These are phyloP conservation scores for Zoanthus sociatus DNA, from an alignment of 92 coral and sea anemone genomes.

Conservation along the genomic window DNA sequence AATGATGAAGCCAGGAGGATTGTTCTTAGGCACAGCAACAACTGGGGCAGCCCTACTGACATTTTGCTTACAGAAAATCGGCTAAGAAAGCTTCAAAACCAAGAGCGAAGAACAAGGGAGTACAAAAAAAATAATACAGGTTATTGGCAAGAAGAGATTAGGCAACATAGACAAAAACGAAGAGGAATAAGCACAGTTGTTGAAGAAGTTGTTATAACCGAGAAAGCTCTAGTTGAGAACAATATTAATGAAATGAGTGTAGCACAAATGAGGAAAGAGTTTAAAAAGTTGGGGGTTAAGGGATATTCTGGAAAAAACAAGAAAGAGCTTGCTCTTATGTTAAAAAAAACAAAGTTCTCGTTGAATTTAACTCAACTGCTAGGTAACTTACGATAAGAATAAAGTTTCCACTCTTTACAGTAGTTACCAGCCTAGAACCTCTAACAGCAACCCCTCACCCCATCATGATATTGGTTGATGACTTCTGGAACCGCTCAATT, in stretches of 20 bases:
- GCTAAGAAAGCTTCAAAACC: background rate
- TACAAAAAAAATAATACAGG: background rate
- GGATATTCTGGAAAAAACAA: slow-evolving; percentile 16
- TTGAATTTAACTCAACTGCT: background rate
- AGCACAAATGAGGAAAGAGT: slow-evolving; percentile 7
- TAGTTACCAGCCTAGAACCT: background rate
- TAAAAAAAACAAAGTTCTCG: background rate
- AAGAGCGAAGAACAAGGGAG: background rate
- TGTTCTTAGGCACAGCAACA: slow-evolving; percentile 3
- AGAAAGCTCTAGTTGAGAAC: background rate
- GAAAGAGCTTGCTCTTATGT: background rate
- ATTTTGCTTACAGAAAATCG: slow-evolving; percentile 8
- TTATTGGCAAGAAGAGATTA: background rate
- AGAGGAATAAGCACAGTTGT: background rate
- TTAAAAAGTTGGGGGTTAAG: background rate
- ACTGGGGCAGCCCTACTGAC: slow-evolving; percentile 37
- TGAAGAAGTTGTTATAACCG: background rate
- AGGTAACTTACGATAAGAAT: background rate
- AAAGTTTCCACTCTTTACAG: too few species aligned
- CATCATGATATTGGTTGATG: background rate
- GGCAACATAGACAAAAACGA: background rate
- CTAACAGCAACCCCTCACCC: background rate
- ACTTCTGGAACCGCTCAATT: too few species aligned
- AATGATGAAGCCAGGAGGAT: slow-evolving; percentile 27
- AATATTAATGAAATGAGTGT: background rate